Base-by-base conservation (phyloP, 2,797 vertebrate species). In the Taeniopygia guttata region DNA sequence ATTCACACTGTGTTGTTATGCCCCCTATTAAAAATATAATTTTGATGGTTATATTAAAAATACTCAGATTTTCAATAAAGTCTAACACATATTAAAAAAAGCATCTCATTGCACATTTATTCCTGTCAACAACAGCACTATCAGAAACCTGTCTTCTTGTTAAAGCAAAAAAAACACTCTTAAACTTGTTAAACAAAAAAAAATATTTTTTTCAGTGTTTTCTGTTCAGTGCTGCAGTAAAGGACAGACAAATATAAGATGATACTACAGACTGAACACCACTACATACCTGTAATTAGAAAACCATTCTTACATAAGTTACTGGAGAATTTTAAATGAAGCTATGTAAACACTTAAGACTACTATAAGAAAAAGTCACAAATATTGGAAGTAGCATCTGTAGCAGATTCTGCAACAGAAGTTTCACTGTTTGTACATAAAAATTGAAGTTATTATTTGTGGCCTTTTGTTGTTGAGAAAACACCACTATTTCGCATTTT, bases 301-400 rank as follows among this genome's bases (percentile, higher is more conserved):
- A 93, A 96, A 75, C 49, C 42, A 62, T 48, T 95, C 82, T 84
- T 91, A 85, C 23, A 13, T 49, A 89, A 79, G 36, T 94, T n/a
- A n/a, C n/a, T n/a, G n/a, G n/a, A n/a, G n/a, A n/a, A n/a, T 94
- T 94, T 83, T 40, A 81, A 94, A 94, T 87, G 36, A 83, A 96
- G 92, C 64, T 92, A 91, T 74, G 63, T 91, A 96, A 59, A 84
- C 60, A 88, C 73, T 59, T 16, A 84, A 84, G 70, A 74, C 64
- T 92, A 93, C 73, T 94, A 84, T 36, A 88, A 85, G 80, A 96
- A 76, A 92, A 55, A 59, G 91, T 94, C 11, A 76, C 63, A 90
- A 96, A 60, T 42, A 63, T 7, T 83, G 52, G 36, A 88, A 91
- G 34, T 63, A 87, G 84, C 68, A 94, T 21, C 66, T 82, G 34